Conservation (phyloP, 2,797 vertebrate genomes). For the Cryptoblepharus egeriae region DNA sequence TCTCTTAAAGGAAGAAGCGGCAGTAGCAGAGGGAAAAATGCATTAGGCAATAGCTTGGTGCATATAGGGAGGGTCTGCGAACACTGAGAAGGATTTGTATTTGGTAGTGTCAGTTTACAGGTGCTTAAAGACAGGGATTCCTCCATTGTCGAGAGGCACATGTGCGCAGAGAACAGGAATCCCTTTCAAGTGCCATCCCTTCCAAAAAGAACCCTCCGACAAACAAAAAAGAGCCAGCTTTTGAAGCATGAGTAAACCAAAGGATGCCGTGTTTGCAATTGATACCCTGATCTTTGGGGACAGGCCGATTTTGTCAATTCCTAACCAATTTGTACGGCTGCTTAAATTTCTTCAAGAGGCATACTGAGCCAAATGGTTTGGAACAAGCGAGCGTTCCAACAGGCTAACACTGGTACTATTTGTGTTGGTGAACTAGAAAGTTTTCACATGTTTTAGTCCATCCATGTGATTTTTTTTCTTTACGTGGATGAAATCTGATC, state of each 20-base stretch:
- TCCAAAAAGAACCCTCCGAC: not conserved
- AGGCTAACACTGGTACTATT: not conserved
- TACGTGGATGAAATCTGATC: not conserved
- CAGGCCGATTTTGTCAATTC: accelerated
- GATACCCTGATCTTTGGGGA: accelerated
- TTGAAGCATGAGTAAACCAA: slow-evolving; percentile 17
- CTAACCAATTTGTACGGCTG: not conserved
- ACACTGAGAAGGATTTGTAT: slow-evolving; percentile 62
- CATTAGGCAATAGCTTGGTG: slow-evolving; percentile 75
- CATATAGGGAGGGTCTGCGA: slow-evolving; percentile 69
- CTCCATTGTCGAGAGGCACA: slow-evolving; percentile 60
- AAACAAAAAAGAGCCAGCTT: not conserved
- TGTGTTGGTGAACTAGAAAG: not conserved
- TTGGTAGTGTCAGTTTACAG: slow-evolving; percentile 73
- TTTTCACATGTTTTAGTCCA: not conserved
- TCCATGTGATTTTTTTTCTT: not conserved
- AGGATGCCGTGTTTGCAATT: not conserved
- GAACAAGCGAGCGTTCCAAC: not conserved
- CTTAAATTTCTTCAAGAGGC: not conserved
- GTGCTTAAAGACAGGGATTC: slow-evolving; percentile 72
- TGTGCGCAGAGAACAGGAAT: slow-evolving; percentile 41
- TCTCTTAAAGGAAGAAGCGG: slow-evolving; percentile 79
- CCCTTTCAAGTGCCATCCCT: slow-evolving; percentile 61
- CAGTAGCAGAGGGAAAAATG: slow-evolving; percentile 61
- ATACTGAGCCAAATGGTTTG: not conserved